Evolutionary conservation across 2,797 vertebrate species (phyloP).

Genomic region (Hippoglossus hippoglossus): DNA sequence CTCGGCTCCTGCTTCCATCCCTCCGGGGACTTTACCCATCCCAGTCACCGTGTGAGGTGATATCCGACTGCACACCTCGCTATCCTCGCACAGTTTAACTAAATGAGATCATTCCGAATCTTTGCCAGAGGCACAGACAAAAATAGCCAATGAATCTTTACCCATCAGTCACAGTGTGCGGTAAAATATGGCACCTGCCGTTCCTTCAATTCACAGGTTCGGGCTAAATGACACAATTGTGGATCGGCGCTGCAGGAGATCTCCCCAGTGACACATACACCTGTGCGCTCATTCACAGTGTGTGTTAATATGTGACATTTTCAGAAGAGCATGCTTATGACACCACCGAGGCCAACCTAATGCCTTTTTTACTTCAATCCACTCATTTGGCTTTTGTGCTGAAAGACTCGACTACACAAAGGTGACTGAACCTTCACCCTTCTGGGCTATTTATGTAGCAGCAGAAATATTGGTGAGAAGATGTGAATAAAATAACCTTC

Average conservation of each 20-base stretch:
- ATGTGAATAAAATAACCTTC: neutral
- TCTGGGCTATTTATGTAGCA: neutral
- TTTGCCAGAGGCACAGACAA: slow-evolving; percentile 21
- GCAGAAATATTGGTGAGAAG: neutral
- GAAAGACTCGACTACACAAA: too few species aligned
- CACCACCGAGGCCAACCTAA: neutral
- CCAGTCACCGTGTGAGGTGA: slow-evolving; percentile 19
- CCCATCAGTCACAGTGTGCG: slow-evolving; percentile 33
- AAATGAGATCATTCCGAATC: slow-evolving; percentile 51
- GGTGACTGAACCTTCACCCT: too few species aligned
- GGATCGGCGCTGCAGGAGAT: neutral
- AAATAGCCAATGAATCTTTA: slow-evolving; percentile 33
- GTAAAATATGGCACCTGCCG: slow-evolving; percentile 39
- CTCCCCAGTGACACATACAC: neutral
- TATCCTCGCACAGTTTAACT: neutral
- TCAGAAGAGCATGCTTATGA: neutral
- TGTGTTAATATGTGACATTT: slow-evolving; percentile 6
- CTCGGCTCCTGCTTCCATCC: neutral
- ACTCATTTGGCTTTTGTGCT: too few species aligned
- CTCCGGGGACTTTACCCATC: neutral
- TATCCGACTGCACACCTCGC: neutral
- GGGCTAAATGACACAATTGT: slow-evolving; percentile 1
- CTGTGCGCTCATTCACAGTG: slow-evolving; percentile 19
- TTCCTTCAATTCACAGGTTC: slow-evolving; percentile 21
- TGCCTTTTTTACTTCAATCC: neutral